phyloP scores from a whole-genome alignment of 2,888 invertebrate species.

The Chironomus riparius region DNA sequence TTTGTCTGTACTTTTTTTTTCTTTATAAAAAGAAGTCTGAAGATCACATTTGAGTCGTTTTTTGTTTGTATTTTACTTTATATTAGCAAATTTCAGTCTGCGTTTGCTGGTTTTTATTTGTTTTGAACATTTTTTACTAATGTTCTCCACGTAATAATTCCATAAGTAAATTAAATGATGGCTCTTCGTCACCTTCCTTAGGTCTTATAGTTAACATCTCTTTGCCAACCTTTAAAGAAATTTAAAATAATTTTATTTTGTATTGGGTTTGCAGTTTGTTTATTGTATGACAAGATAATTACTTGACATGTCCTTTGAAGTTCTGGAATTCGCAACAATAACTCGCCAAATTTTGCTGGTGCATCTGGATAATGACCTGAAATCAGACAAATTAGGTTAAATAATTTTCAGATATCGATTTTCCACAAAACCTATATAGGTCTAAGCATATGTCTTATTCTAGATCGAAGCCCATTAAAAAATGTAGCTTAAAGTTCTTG shows the following conservation, averaged over 20 bases:
- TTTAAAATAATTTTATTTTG: slow-evolving; percentile 36
- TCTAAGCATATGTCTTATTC: too few relatives aligned
- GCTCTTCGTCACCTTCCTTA: slow-evolving; percentile 70
- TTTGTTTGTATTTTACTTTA: neutral
- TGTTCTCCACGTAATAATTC: slow-evolving; percentile 91
- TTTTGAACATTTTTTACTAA: slow-evolving; percentile 41
- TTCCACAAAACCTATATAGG: too few relatives aligned
- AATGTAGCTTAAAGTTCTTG: too few relatives aligned
- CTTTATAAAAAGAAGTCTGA: neutral
- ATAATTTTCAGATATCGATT: too few relatives aligned
- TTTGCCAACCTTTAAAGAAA: slow-evolving; percentile 66
- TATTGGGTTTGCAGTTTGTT: too few relatives aligned
- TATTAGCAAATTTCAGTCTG: neutral
- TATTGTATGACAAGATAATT: slow-evolving; percentile 31
- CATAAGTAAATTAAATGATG: slow-evolving; percentile 90
- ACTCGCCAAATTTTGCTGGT: slow-evolving; percentile 91
- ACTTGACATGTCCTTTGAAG: slow-evolving; percentile 91
- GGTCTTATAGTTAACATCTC: slow-evolving; percentile 82
- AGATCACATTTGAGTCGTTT: slow-evolving; percentile 6
- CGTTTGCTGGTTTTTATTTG: neutral
- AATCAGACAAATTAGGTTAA: neutral
- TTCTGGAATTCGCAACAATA: slow-evolving; percentile 86
- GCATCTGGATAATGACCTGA: slow-evolving; percentile 73
- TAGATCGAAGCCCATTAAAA: too few relatives aligned
- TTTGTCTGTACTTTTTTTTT: neutral